Percentiles rank a stretch among this genome's conserved stretches.
Evolutionary conservation across 1,140 invertebrate genomes (phyloP).

Genomic region (Globodera rostochiensis): DNA sequence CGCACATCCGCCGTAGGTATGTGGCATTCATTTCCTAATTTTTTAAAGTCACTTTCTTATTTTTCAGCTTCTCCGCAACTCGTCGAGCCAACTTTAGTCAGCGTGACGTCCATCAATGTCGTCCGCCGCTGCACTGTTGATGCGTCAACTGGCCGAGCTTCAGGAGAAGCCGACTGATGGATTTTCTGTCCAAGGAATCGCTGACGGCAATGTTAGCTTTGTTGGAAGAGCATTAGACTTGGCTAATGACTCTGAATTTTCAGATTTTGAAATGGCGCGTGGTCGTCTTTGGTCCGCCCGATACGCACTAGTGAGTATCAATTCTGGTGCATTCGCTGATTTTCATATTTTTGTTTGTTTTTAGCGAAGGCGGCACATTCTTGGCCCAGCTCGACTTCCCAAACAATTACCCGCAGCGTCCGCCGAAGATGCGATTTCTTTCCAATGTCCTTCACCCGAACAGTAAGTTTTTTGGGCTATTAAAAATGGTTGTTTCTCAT

Average conservation of each 20-base stretch:
- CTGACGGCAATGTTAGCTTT: neutral
- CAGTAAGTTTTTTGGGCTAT: neutral
- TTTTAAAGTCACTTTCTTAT: too few relatives aligned
- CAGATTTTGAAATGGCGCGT: neutral
- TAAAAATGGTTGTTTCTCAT: neutral
- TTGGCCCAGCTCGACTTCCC: neutral
- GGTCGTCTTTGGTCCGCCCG: neutral
- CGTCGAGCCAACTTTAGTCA: too few relatives aligned
- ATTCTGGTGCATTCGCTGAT: too few relatives aligned
- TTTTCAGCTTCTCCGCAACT: too few relatives aligned
- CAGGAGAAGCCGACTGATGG: neutral
- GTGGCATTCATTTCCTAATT: too few relatives aligned
- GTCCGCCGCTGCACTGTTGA: neutral
- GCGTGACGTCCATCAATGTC: neutral
- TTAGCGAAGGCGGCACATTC: neutral
- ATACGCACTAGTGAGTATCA: neutral
- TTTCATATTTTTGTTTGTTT: neutral
- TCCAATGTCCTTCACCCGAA: neutral
- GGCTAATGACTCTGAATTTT: neutral
- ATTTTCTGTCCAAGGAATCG: neutral
- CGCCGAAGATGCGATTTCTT: neutral
- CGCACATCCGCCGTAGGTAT: too few relatives aligned
- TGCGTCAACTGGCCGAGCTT: neutral
- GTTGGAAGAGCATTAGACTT: neutral
- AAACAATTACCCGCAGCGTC: neutral